phyloP scores from a whole-genome alignment of 2,888 invertebrate genomes.

The Oithona nana region DNA sequence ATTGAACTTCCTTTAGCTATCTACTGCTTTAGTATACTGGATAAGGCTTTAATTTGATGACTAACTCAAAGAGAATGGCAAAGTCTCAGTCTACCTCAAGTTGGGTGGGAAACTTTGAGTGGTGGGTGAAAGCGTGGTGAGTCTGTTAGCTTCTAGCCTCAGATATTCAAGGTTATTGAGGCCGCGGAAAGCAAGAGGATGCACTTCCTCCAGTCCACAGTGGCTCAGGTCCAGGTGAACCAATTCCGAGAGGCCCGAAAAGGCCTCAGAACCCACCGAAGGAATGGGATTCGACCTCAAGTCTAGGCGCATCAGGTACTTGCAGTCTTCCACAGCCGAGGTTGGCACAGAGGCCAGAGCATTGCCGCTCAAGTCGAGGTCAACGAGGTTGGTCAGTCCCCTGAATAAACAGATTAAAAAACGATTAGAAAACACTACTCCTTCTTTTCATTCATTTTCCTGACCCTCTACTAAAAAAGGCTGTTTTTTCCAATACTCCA shows the following conservation, averaged over 20 bases:
- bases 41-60: not conserved
- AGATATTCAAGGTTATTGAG: slow-evolving; percentile 51
- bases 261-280: slow-evolving; percentile 46
- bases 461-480: too few species aligned
- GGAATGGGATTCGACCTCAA: slow-evolving; percentile 64
- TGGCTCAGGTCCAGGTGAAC: slow-evolving; percentile 44
- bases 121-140: slow-evolving; percentile 26
- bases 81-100: not conserved
- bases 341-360: slow-evolving; percentile 55
- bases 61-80: not conserved
- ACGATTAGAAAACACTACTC: not conserved
- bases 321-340: slow-evolving; percentile 53
- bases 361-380: slow-evolving; percentile 67
- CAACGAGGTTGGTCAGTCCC: slow-evolving; percentile 40
- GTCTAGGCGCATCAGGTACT: slow-evolving; percentile 59
- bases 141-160: slow-evolving; percentile 57
- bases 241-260: slow-evolving; percentile 51
- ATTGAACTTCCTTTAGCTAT: too few species aligned
- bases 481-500: too few species aligned
- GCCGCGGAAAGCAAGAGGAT: slow-evolving; percentile 49
- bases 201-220: slow-evolving; percentile 23
- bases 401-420: not conserved
- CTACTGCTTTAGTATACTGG: not conserved
- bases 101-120: slow-evolving; percentile 11
- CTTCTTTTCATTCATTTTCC: too few species aligned